Conservation (phyloP, 1,140 invertebrate genomes). For the Drosophila leontia region DNA sequence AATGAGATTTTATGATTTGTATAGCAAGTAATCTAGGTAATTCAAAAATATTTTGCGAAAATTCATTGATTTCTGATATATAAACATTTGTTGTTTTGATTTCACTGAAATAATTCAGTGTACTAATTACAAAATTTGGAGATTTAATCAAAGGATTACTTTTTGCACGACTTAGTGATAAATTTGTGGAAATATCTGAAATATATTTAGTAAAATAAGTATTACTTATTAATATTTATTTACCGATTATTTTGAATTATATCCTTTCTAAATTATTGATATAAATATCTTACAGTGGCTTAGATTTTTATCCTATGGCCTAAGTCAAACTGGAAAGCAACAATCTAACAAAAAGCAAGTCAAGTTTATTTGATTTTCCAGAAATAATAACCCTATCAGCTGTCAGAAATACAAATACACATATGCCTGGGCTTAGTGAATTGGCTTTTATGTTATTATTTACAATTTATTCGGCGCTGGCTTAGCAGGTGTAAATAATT, state of each 20-base stretch:
- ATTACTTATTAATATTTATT: too few species aligned
- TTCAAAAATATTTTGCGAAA: too few species aligned
- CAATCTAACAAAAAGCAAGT: not conserved
- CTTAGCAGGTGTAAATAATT: slow-evolving; percentile 71
- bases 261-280: too few species aligned
- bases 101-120: not conserved
- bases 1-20: not conserved
- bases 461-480: slow-evolving; percentile 57
- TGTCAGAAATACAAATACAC: slow-evolving; percentile 2
- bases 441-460: slow-evolving; percentile 53
- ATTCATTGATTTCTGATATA: not conserved
- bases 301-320: not conserved
- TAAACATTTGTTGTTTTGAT: not conserved
- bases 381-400: not conserved
- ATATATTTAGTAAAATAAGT: too few species aligned
- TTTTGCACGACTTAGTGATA: too few species aligned
- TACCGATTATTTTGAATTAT: too few species aligned
- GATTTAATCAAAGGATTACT: too few species aligned
- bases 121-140: too few species aligned
- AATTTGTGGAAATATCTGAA: too few species aligned
- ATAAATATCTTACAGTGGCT: too few species aligned
- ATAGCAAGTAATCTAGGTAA: not conserved
- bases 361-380: not conserved
- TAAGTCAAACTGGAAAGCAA: not conserved
- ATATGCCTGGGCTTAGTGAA: slow-evolving; percentile 21